Evolutionary conservation across 2,113 vertebrate genomes (phyloP), one percentile per base, ranked within the genome.

Genomic region (Desmodus rotundus): DNA sequence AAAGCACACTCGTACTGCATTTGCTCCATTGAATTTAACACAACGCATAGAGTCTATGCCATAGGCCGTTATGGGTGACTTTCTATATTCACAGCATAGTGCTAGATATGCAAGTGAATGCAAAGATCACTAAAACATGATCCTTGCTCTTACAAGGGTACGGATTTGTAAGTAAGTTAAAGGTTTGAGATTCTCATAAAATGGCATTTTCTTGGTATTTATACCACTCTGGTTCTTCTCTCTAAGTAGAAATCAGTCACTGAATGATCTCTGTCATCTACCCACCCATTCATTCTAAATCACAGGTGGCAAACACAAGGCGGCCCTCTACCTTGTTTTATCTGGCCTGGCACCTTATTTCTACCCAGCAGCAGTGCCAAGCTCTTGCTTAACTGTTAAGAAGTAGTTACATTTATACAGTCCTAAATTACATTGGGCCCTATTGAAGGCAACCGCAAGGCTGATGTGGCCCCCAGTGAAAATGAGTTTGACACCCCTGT

Each of bases 11-110:
- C 77, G 38, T 67, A 36, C 24, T 45, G 58, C 41, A 83, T 94
- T 95, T 82, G 58, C n/a, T 63, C 61, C 38, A 73, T 61, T 95
- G 45, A 73, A 72, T 89, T 82, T 87, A 72, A 89, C n/a, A 56
- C 73, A 92, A 58, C 65, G 16, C 47, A 50, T 50, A 12, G 47
- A 50, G 43, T 45, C 43, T 45, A 45, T 45, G 43, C 50, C 16
- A 47, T 24, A 43, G 5, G 82, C 22, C 73, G 6, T 73, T 93
- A 61, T 22, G 8, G 67, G 77, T 24, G 54, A 67, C 15, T 81
- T 89, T 28, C 20, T 94, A 22, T 72, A 14, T 47, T 91, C 58
- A 58, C 11, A 89, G 22, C 16, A 47, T 33, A 67, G 73, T 58
- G 20, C 24, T 93, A 56, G 15, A 67, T n/a, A 50, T 45, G 5